Percentiles rank a stretch among this genome's conserved stretches.
Conservation (phyloP, 1,140 invertebrate genomes). For the Diorhabda elongata region DNA sequence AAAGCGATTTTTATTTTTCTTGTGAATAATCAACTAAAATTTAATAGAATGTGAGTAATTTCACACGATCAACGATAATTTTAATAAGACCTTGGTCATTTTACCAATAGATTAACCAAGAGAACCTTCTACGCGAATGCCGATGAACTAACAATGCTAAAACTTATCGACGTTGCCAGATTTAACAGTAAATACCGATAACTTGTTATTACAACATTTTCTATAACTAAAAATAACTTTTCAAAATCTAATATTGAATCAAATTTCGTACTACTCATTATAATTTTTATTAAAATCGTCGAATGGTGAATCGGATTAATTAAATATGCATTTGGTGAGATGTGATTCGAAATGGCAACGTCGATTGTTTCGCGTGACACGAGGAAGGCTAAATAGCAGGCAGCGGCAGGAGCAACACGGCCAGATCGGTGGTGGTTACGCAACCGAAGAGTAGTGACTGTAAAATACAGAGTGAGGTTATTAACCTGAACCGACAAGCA, state of each 20-base stretch:
- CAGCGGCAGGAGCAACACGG: constrained; percentile 37
- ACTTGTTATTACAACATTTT: too few relatives aligned
- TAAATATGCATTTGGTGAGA: too few relatives aligned
- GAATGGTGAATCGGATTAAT: too few relatives aligned
- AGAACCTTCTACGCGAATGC: background rate
- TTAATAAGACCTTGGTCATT: background rate
- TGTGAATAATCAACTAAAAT: too few relatives aligned
- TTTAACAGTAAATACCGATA: background rate
- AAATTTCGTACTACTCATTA: too few relatives aligned
- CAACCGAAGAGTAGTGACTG: constrained; percentile 31
- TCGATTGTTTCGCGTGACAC: background rate
- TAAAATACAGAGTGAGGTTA: constrained; percentile 39
- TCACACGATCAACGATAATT: background rate
- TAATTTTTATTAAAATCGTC: too few relatives aligned
- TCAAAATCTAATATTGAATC: too few relatives aligned
- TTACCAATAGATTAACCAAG: background rate
- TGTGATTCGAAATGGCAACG: too few relatives aligned
- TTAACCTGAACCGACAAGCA: constrained; percentile 41
- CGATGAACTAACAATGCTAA: background rate
- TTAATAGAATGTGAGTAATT: background rate
- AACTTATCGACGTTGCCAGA: background rate
- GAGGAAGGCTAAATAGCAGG: constrained; percentile 24
- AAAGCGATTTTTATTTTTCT: too few relatives aligned
- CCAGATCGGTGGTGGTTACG: constrained; percentile 38
- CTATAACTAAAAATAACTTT: too few relatives aligned